A percentile compares a stretch with the other conserved stretches of the same genome.
Conservation (phyloP, 2,113 vertebrate species). For the Micronisus gabar region DNA sequence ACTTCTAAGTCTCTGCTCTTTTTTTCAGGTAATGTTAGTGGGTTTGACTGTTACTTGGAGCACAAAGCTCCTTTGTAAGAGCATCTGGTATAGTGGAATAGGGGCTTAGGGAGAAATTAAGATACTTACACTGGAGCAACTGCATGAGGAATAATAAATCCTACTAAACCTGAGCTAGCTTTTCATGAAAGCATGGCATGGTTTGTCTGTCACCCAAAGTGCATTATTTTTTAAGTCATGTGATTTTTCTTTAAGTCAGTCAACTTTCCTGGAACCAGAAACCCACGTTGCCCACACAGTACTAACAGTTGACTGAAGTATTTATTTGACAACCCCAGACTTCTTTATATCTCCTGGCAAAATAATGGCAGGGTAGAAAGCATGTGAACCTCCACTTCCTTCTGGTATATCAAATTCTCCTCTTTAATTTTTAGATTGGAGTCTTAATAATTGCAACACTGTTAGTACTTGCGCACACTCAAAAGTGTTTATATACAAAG, state of each 20-base stretch:
- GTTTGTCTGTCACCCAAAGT: not conserved
- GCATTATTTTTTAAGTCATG: not conserved
- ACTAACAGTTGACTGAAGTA: not conserved
- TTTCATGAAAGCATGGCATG: not conserved
- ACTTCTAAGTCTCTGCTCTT: not conserved
- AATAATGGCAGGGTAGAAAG: not conserved
- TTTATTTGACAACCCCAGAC: not conserved
- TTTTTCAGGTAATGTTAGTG: not conserved
- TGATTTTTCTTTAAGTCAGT: not conserved
- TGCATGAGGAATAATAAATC: not conserved
- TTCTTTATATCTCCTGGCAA: not conserved
- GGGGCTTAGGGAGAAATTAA: not conserved
- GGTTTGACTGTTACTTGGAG: not conserved
- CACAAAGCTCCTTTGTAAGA: slow-evolving; percentile 9
- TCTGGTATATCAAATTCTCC: not conserved
- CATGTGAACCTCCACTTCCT: not conserved
- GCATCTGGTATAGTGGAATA: not conserved
- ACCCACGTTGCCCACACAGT: not conserved
- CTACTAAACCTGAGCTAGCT: not conserved
- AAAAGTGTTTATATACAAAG: not conserved
- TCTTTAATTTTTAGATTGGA: not conserved
- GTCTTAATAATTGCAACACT: not conserved
- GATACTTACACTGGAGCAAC: not conserved
- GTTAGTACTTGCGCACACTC: not conserved
- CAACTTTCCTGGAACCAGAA: slow-evolving; percentile 11